Evolutionary conservation across 2,888 invertebrate species (phyloP), one percentile per base, ranked within the genome.

Genomic region (Phrixothrix hirtus): DNA sequence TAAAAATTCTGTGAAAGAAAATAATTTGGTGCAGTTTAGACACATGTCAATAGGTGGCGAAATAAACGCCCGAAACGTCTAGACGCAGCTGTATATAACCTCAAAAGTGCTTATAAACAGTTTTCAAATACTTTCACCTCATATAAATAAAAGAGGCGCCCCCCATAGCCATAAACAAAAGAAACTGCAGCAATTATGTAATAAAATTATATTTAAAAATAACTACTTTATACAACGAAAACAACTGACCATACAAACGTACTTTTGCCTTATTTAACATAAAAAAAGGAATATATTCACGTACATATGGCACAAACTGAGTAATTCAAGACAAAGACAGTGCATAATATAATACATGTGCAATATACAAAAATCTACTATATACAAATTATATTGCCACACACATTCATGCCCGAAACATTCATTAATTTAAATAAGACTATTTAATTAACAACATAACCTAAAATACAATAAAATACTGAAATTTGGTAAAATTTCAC

Each of bases 261-360:
- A 36, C 34, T 32, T 31, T 26, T 42, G 9, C 21, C 5, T 34
- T 34, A 29, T 36, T 16, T 31, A 31, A 31, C 12, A 7, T 9
- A 13, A 4, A 16, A 10, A 14, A 1, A 10, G 10, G 26, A 13
- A 14, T 30, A 32, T 30, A 38, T 31, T 36, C 47, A 47, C 29
- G 38, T 27, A 42, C 46, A 47, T 53, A 53, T 53, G 53, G 53
- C 53, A 53, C 53, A 43, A 47, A 53, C 35, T 53, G 52, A 46
- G 46, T 46, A 42, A 46, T 44, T 44, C 48, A 47, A 38, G 12
- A 38, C 26, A 21, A 21, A 21, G 21, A 21, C 21, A 7, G 49
- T 50, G 55, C 50, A 34, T 30, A 46, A 27, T 55, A 55, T 50
- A 48, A 50, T 50, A 55, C 50, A 55, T 16, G 55, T 55, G 55